A percentile compares a stretch with the other conserved stretches of the same genome.
These are phyloP conservation scores for Apis florea DNA, from an alignment of 1,140 invertebrate genomes.

Conservation along the genomic window DNA sequence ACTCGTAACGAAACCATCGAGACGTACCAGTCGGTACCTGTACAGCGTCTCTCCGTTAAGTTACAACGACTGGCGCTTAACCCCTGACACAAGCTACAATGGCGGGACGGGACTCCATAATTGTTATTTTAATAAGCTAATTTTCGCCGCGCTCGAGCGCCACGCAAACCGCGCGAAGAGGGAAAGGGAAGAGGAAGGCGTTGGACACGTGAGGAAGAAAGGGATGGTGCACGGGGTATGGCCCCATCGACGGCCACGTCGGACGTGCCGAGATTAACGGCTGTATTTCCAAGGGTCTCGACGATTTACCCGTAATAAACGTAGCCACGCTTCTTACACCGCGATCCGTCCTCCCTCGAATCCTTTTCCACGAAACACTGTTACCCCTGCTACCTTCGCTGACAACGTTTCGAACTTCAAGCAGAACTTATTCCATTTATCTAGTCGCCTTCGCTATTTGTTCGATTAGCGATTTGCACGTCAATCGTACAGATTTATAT, in stretches of 20 bases:
- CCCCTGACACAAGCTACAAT: slow-evolving; percentile 72
- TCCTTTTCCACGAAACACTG: slow-evolving; percentile 55
- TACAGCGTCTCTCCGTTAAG: slow-evolving; percentile 62
- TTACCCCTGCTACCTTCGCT: neutral
- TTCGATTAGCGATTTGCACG: no score
- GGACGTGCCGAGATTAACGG: slow-evolving; percentile 69
- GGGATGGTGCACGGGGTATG: slow-evolving; percentile 45
- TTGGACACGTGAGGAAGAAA: slow-evolving; percentile 2
- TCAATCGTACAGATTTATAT: no score
- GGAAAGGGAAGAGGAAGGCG: slow-evolving; percentile 27
- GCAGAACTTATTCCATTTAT: no score
- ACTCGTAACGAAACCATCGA: slow-evolving; percentile 16
- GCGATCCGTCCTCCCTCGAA: slow-evolving; percentile 34
- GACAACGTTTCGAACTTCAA: neutral
- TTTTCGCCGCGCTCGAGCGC: slow-evolving; percentile 68
- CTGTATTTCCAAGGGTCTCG: slow-evolving; percentile 60
- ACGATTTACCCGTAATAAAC: slow-evolving; percentile 70
- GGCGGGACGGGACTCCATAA: slow-evolving; percentile 69
- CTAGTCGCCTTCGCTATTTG: no score
- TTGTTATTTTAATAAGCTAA: slow-evolving; percentile 78
- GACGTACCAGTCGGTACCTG: slow-evolving; percentile 15
- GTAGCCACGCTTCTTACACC: slow-evolving; percentile 56
- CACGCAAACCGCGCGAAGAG: slow-evolving; percentile 53
- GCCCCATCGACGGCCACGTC: slow-evolving; percentile 63
- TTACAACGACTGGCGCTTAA: slow-evolving; percentile 73